Base-by-base conservation (phyloP, 2,888 invertebrate species). In the Melanargia galathea region DNA sequence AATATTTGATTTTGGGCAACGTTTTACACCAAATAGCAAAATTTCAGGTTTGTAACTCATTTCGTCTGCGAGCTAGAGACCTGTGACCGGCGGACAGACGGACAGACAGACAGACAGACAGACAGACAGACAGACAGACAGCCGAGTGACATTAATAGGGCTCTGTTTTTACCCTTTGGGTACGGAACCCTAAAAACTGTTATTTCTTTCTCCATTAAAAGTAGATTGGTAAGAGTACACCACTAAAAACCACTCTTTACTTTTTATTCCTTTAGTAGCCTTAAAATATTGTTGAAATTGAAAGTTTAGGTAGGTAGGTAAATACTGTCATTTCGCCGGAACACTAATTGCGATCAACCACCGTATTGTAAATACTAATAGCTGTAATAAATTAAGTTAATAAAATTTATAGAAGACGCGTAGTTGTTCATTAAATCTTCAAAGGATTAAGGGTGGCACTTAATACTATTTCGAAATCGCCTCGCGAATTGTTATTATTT, bases 271-370 rank as follows among this genome's bases (percentile, higher is more conserved):
- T 38, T 38, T 13, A 38, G 38, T 38, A n/a, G 38, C 38, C 38
- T 38, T 38, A 7, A 30, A 30, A 30, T 30, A 30, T 30, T 16
- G 22, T 26, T n/a, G 7, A n/a, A 33, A 33, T 18, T 33, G 51
- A 33, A 51, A 18, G 51, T n/a, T n/a, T n/a, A n/a, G 33, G 66
- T 70, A 62, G 61, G 69, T n/a, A n/a, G n/a, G n/a, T n/a, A n/a
- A n/a, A n/a, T n/a, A n/a, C n/a, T n/a, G n/a, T 70, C 66, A 67
- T 71, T 70, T 71, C 57, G 66, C 63, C 67, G 64, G 58, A 64
- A 70, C 72, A 70, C 68, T 66, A 73, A 71, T 73, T 70, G 68
- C 70, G 24, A 62, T 64, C 63, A 63, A 68, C 65, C 65, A 62
- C 62, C 60, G 59, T 63, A 65, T 69, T 71, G 67, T 69, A 67